Evolutionary conservation across 2,113 vertebrate species (phyloP), one percentile per base, ranked within the genome.

Genomic region (Tupaia tana): DNA sequence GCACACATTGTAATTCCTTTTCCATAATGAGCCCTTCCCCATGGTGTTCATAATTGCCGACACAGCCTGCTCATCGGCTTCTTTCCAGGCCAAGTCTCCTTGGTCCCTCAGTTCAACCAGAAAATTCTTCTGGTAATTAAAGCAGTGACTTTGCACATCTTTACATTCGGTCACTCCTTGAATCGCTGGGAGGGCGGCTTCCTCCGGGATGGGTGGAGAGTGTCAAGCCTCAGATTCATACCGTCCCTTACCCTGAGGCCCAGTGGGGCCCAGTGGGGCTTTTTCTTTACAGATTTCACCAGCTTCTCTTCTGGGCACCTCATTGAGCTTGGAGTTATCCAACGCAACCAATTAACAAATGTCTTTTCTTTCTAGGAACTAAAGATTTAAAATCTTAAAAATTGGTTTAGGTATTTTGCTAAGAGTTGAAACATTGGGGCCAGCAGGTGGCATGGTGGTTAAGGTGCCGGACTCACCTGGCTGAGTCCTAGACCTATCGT

Each of bases 311-410:
- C 0, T 56, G 71, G 66, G 11, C 5, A 63, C 27, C 24, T 61
- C 43, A 54, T 6, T 19, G 31, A 24, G 12, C 83, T 54, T 83
- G 83, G 29, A 69, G 24, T 56, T 67, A 4, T 64, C 74, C 18
- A 70, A 8, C 59, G 79, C 14, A 20, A 64, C 56, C 0, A 2
- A 25, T 31, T 22, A 87, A 18, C 16, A 75, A 54, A 25, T 7
- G 3, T 19, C 74, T 89, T 85, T 70, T 78, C 74, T 86, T 70
- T 77, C 61, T 67, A 74, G 64, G 31, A 83, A 83, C 66, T 64
- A 22, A 74, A 78, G 73, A 34, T 81, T 25, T 90, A 29, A 90
- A 90, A n/a, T 67, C 34, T 84, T 93, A 77, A 56, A 66, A 66
- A 69, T 4, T 75, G 18, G 9, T 58, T n/a, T 18, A 52, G 15